Evolutionary conservation across 1,140 invertebrate genomes (phyloP), one percentile per base, ranked within the genome.

Genomic region (Panonychus citri): DNA sequence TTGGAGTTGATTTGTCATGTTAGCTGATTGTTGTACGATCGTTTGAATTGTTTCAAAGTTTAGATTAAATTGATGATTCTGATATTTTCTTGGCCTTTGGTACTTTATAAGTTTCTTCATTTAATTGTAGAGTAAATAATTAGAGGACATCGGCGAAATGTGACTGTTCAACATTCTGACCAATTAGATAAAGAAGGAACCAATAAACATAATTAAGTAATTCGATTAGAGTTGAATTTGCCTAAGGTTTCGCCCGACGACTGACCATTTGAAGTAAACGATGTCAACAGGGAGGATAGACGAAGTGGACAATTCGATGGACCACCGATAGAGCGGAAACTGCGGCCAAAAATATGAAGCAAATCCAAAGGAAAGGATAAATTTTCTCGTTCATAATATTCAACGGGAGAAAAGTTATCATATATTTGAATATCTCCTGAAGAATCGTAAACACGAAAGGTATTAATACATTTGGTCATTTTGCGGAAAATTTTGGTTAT

Each of bases 161-260:
- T n/a, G 21, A 46, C 19, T 60, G 59, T 74, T 91, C 85, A 65
- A 91, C 78, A 72, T 91, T 91, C 73, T 89, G 84, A 37, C 85
- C 86, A 61, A 91, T 76, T 77, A 90, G 85, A 72, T 88, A 89
- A 60, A 91, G 78, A 49, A 91, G 76, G 70, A 89, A 88, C 84
- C 85, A 91, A 72, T 91, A 85, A 60, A 85, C 86, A 74, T 90
- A 82, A 68, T 88, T 85, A 67, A 54, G 57, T n/a, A 27, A 42
- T 30, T 60, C 53, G 21, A 59, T 52, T 37, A 64, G 49, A 3
- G 54, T 27, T 34, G 12, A 5, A 34, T 34, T 5, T 5, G 30
- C 12, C 27, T 56, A 34, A 1, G 8, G 15, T 3, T 28, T 26
- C 13, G 43, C 26, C 24, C 43, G 28, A 17, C 43, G 54, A 19